A percentile compares a stretch with the other conserved stretches of the same genome.
Evolutionary conservation across 2,888 invertebrate genomes (phyloP).

Genomic region (Tromatobia lineatoria): DNA sequence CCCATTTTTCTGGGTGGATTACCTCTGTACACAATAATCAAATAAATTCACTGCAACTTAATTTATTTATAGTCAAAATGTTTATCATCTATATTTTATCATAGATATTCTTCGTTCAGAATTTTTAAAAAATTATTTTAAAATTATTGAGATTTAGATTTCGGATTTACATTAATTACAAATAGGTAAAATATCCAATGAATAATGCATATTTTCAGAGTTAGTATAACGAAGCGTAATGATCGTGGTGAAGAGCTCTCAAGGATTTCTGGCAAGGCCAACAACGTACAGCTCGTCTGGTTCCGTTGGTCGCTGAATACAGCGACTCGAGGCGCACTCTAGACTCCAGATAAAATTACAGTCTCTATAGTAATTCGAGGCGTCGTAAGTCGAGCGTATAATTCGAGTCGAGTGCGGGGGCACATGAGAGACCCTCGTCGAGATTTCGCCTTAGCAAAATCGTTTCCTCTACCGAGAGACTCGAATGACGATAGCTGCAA

Average conservation of each 20-base stretch:
- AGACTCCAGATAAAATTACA: constrained; percentile 77
- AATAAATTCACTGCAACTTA: too few species aligned
- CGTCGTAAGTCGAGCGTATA: constrained; percentile 77
- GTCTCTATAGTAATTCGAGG: constrained; percentile 74
- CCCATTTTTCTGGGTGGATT: too few species aligned
- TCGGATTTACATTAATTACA: too few species aligned
- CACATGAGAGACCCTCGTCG: constrained; percentile 16
- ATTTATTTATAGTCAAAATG: too few species aligned
- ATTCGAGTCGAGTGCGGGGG: constrained; percentile 75
- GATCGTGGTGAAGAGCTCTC: constrained; percentile 19
- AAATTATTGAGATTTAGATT: too few species aligned
- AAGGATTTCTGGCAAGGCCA: constrained; percentile 68
- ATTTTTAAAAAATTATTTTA: too few species aligned
- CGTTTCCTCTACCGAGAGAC: constrained; percentile 25
- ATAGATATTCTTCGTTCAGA: too few species aligned
- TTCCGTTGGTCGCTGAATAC: constrained; percentile 51
- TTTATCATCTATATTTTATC: too few species aligned
- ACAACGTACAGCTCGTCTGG: constrained; percentile 42
- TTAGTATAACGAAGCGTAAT: not conserved
- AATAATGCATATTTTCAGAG: not conserved
- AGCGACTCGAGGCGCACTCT: constrained; percentile 12
- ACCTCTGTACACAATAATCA: too few species aligned
- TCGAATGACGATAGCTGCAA: constrained; percentile 43
- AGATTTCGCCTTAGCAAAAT: constrained; percentile 58
- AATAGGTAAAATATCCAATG: too few species aligned